phyloP scores from a whole-genome alignment of 2,888 invertebrate genomes.

The Lithophane socia region DNA sequence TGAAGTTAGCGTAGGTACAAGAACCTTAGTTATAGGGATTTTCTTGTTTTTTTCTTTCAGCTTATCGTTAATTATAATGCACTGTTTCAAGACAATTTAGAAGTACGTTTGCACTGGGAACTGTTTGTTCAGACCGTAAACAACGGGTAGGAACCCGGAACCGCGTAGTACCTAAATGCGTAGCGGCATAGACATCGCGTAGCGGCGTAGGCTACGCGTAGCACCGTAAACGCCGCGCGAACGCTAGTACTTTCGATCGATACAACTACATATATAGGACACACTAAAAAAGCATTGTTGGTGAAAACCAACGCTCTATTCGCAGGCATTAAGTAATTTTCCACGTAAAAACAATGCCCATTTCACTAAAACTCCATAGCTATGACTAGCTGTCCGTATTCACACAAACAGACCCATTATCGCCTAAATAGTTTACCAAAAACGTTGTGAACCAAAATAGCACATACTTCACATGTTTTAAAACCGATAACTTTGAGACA shows the following conservation, averaged over 20 bases:
- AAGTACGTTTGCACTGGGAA: not conserved
- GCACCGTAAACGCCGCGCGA: not conserved
- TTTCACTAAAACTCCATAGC: not conserved
- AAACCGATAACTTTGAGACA: slow-evolving; percentile 32
- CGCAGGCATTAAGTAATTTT: not conserved
- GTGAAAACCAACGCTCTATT: not conserved
- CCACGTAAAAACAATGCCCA: not conserved
- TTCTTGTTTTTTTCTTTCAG: not conserved
- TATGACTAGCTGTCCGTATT: not conserved
- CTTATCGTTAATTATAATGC: not conserved
- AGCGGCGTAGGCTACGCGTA: not conserved
- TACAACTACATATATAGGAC: not conserved
- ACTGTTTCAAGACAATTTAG: not conserved
- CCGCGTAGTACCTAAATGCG: not conserved
- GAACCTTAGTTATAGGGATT: not conserved
- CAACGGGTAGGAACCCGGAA: not conserved
- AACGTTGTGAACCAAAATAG: slow-evolving; percentile 26
- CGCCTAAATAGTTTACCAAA: not conserved
- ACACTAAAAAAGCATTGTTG: not conserved
- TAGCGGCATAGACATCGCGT: not conserved
- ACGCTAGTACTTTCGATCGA: not conserved
- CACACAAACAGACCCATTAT: not conserved
- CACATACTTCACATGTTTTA: slow-evolving; percentile 44
- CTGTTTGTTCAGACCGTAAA: not conserved
- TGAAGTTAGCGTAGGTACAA: not conserved